Evolutionary conservation across 2,888 invertebrate genomes (phyloP), one percentile per base, ranked within the genome.

Genomic region (Stenichneumon culpator): DNA sequence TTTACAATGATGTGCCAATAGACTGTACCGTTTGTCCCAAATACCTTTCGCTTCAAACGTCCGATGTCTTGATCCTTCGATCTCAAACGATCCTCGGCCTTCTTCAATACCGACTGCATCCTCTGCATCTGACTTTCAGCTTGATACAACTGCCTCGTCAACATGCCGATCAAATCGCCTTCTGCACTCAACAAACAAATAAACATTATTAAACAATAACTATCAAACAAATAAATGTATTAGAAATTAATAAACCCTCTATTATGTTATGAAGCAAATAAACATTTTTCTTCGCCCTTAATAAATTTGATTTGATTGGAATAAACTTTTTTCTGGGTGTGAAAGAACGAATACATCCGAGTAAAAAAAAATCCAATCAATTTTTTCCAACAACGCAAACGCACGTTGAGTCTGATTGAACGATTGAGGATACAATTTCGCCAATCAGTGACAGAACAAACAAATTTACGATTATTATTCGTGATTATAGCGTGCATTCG

Each of bases 31-130:
- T 36, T 60, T 68, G 14, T 36, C 14, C 14, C 63, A 47, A 75
- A 79, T 88, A 92, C 93, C 90, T 93, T 93, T 52, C 87, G 88
- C 83, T 91, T 93, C 9, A 93, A 84, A 32, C 88, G 87, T 39
- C 16, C 78, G 63, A 92, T 91, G 82, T 93, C 92, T 60, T 89
- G 89, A 74, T 93, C 92, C 81, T 92, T 93, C 16, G 79, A 19
- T 72, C 84, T 88, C 63, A 91, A 57, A 68, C 89, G 84, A 39
- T 90, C 91, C 25, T 92, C 92, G 47, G 89, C 88, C 83, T 88
- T 92, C n/a, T 83, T 88, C 28, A 92, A 63, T 3, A 88, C 74
- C 7, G 77, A 50, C 74, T 92, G 91, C 87, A 90, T 90, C 72
- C 88, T 89, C 47, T 91, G 90, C 86, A 92, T 88, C 52, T 92